These are phyloP conservation scores for Euura saliciscinereae DNA, from an alignment of 1,140 invertebrate genomes.

Conservation along the genomic window DNA sequence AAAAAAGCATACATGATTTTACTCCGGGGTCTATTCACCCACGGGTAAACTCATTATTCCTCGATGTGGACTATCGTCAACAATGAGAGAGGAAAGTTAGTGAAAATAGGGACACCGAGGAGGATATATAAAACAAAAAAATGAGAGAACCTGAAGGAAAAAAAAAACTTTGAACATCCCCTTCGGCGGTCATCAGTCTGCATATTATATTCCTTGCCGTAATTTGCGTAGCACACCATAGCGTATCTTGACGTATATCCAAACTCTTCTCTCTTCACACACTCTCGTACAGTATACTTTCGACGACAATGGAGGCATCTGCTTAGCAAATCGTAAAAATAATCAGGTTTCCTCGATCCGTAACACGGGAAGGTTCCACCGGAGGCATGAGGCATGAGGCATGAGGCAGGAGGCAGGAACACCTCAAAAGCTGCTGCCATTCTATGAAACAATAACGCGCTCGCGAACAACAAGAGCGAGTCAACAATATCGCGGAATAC, in stretches of 20 bases:
- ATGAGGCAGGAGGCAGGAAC: too few relatives aligned
- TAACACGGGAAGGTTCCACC: not conserved
- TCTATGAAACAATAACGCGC: not conserved
- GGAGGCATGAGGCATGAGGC: not conserved
- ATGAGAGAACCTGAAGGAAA: too few relatives aligned
- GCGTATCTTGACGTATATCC: too few relatives aligned
- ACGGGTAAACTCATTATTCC: slow-evolving; percentile 2
- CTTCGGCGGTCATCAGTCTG: too few relatives aligned
- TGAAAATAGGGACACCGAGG: not conserved
- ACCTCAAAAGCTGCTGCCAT: too few relatives aligned
- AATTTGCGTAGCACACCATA: too few relatives aligned
- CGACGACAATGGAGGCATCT: not conserved
- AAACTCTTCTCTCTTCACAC: too few relatives aligned
- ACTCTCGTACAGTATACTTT: not conserved
- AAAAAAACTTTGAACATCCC: too few relatives aligned
- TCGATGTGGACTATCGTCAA: not conserved
- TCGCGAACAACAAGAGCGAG: not conserved
- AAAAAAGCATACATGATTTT: not conserved
- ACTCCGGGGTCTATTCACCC: not conserved
- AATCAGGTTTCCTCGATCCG: not conserved
- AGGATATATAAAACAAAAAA: not conserved
- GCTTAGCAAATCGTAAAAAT: slow-evolving; percentile 6
- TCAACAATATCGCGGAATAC: slow-evolving; percentile 1
- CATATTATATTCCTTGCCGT: too few relatives aligned
- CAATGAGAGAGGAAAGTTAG: not conserved